Evolutionary conservation across 2,888 invertebrate species (phyloP).

Genomic region (Lacanobia oleracea): DNA sequence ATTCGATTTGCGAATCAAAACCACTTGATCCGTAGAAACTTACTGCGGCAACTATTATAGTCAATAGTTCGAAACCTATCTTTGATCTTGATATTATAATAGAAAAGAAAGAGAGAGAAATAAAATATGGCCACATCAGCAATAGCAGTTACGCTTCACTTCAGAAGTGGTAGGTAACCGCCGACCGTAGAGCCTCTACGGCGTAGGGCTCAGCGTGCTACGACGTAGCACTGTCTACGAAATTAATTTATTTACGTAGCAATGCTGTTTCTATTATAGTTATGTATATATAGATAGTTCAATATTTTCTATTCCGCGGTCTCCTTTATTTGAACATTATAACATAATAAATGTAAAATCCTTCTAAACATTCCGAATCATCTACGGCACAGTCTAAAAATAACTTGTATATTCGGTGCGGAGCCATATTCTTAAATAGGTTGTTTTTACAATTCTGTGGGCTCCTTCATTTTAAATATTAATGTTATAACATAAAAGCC

Average conservation of each 20-base stretch:
- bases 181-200: conserved; percentile 33
- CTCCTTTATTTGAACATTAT: not conserved
- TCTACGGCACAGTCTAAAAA: conserved; percentile 7
- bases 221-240: conserved; percentile 28
- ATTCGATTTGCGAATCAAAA: not conserved
- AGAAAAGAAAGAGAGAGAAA: not conserved
- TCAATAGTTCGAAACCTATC: not conserved
- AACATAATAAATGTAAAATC: not conserved
- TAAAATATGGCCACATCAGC: not conserved
- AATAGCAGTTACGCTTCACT: too few species aligned
- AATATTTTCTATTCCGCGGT: not conserved
- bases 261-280: not conserved
- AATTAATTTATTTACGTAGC: conserved; percentile 1
- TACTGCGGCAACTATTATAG: not conserved
- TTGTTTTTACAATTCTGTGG: not conserved
- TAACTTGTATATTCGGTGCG: not conserved
- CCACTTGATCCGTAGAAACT: not conserved
- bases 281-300: not conserved
- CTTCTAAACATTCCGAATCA: too few species aligned
- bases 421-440: not conserved
- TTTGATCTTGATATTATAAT: not conserved
- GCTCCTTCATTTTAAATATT: not conserved
- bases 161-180: not conserved
- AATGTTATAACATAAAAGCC: not conserved
- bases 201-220: conserved; percentile 28